Base-by-base conservation (phyloP, 1,140 invertebrate species). In the Cydia pomonella region DNA sequence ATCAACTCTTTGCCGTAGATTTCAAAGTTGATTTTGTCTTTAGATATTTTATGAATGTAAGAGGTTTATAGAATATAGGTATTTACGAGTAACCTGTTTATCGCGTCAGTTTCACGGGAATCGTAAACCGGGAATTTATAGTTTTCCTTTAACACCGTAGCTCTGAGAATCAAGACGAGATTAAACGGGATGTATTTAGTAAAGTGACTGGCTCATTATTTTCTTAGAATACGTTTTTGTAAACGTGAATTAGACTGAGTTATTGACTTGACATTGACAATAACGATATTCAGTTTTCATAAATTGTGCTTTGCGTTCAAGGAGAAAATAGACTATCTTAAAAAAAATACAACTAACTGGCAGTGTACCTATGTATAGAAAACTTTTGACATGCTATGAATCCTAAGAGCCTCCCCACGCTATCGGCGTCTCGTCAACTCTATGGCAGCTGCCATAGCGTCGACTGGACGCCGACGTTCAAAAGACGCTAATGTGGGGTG, bases 121-220 rank as follows among this genome's bases (percentile, higher is more conserved):
- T 69, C 64, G 29, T 69, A 69, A 69, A 69, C 16, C 33, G 18
- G 64, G 64, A 69, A 69, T 69, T 69, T 69, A 69, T 69, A 69
- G 64, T 69, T 69, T 66, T 33, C 64, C 16, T 18, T 29, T 41
- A 18, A 33, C 29, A n/a, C 21, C 53, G 53, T 50, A n/a, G 21
- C 53, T 59, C 53, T 59, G 53, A 59, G 53, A 59, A 59, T 59
- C 18, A 9, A 23, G 53, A 59, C 7, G 3, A 21, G 21, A 23
- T n/a, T 59, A 59, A 53, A 53, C 50, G 18, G 53, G 21, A 59
- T 12, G 53, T 59, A 59, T 23, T 59, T 59, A 23, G 21, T 59
- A 12, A 23, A 59, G 53, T 23, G 21, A 0, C 1, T 59, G 53
- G 53, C 53, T 59, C 53, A 23, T n/a, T 18, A n/a, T 59, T 10